Percentiles rank a stretch among this genome's conserved stretches.
These are phyloP conservation scores for Nephrocerus scutellatus DNA, from an alignment of 2,888 invertebrate genomes.

Conservation along the genomic window DNA sequence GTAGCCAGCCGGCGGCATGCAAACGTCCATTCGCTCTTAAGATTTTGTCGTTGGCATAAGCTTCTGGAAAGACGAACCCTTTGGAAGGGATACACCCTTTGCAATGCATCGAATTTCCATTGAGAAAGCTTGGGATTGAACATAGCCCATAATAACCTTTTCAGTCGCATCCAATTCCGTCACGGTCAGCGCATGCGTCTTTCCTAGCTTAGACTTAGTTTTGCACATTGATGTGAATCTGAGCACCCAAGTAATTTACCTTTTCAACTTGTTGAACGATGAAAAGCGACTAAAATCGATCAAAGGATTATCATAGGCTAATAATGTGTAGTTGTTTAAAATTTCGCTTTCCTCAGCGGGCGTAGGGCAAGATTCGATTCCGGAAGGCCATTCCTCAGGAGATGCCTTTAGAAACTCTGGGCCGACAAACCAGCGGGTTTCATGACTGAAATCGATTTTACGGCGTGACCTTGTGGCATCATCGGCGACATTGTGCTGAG, in stretches of 20 bases:
- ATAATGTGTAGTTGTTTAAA: slow-evolving; percentile 1
- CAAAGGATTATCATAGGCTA: neutral
- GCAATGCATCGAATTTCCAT: slow-evolving; percentile 2
- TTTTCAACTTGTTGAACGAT: slow-evolving; percentile 2
- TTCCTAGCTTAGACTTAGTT: neutral
- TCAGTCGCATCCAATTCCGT: neutral
- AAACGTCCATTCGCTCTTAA: slow-evolving; percentile 6
- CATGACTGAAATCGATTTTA: slow-evolving; percentile 5
- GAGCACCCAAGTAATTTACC: slow-evolving; percentile 1
- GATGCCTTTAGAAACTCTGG: slow-evolving; percentile 2
- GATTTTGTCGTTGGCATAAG: slow-evolving; percentile 7
- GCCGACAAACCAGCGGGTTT: slow-evolving; percentile 13
- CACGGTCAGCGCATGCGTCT: slow-evolving; percentile 2
- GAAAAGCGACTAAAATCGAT: slow-evolving; percentile 10
- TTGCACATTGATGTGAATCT: slow-evolving; percentile 1
- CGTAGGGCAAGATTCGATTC: neutral
- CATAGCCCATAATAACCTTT: neutral
- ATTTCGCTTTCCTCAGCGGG: slow-evolving; percentile 5
- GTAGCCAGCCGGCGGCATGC: slow-evolving; percentile 9
- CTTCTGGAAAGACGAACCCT: neutral
- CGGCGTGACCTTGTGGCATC: slow-evolving; percentile 11
- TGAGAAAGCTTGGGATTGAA: slow-evolving; percentile 5
- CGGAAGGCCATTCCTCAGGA: slow-evolving; percentile 1
- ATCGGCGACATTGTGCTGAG: slow-evolving; percentile 7
- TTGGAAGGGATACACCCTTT: neutral